Base-by-base conservation (phyloP, 2,113 vertebrate species). In the Catharus minimus region DNA sequence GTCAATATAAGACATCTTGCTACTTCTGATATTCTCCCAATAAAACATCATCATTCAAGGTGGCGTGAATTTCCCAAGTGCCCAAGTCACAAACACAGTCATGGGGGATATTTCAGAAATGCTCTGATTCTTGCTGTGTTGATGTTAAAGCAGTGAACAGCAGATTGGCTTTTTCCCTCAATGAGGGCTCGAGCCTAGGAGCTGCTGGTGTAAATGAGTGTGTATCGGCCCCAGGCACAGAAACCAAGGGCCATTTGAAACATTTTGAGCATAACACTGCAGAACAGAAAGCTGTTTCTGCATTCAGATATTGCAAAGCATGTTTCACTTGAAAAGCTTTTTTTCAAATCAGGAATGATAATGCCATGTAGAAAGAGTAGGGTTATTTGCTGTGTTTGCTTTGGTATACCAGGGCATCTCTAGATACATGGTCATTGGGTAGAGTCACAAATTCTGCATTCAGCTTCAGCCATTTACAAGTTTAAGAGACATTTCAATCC, bases 1-100 rank as follows among this genome's bases (percentile, higher is more conserved):
- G 90, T 90, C 94, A 88, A 43, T 95, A 66, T 56, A 58, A 90
- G 74, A 58, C 57, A 56, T 93, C 74, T 77, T 71, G 56, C 81
- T 89, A 32, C 78, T 85, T 90, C 55, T 94, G 71, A 89, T 85
- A 39, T 79, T 86, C 65, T 84, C 68, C 72, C 72, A 74, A 11
- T 85, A 82, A 93, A 94, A 56, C 7, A 1, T 39, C 62, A 52
- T 79, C 46, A 44, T 90, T 92, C 77, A 73, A 65, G 92, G 88
- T n/a, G n/a, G 47, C 5, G 3, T 82, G 68, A 52, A 81, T 94
- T 89, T 87, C 74, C 74, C 81, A 61, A 61, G 73, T 88, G 86
- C 38, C 53, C 2, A 0, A 86, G 71, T 91, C 78, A 73, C 71
- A 82, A 75, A 79, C 22, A 9, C 24, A 69, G 3, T 69, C 77